phyloP scores from a whole-genome alignment of 92 coral and sea anemone species.

The Muricea muricata region DNA sequence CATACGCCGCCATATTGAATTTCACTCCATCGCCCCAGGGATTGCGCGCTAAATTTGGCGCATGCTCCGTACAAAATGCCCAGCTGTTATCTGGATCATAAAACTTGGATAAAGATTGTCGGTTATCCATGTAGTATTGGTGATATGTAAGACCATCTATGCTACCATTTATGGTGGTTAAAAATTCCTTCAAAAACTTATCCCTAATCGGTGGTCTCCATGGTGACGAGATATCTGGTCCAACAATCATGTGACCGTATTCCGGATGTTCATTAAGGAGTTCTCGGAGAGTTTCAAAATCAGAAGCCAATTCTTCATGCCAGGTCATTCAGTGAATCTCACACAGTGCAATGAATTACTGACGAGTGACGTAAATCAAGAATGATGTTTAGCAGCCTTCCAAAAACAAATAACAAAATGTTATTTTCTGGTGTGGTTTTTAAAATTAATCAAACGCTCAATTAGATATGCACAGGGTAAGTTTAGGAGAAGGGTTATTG shows the following conservation, averaged over 20 bases:
- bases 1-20: too few species aligned
- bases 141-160: slow-evolving; percentile 95
- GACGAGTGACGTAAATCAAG: slow-evolving; percentile 6
- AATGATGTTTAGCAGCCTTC: slow-evolving; percentile 92
- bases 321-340: too few species aligned
- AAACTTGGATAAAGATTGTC: slow-evolving; percentile 57
- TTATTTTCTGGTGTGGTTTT: too few species aligned
- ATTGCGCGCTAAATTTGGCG: too few species aligned
- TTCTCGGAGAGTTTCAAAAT: slow-evolving; percentile 66
- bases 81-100: too few species aligned
- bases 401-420: too few species aligned
- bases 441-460: too few species aligned
- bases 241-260: slow-evolving; percentile 73
- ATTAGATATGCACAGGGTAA: too few species aligned
- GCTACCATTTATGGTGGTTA: slow-evolving; percentile 59
- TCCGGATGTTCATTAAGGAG: slow-evolving; percentile 73
- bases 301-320: slow-evolving; percentile 69
- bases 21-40: too few species aligned
- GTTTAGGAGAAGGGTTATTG: too few species aligned
- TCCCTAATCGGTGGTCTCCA: slow-evolving; percentile 38
- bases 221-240: slow-evolving; percentile 79
- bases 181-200: slow-evolving; percentile 51
- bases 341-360: neutral
- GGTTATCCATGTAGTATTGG: slow-evolving; percentile 65
- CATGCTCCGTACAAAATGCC: too few species aligned